Conservation (phyloP, 2,888 invertebrate species). For the Isotomurus palustris region DNA sequence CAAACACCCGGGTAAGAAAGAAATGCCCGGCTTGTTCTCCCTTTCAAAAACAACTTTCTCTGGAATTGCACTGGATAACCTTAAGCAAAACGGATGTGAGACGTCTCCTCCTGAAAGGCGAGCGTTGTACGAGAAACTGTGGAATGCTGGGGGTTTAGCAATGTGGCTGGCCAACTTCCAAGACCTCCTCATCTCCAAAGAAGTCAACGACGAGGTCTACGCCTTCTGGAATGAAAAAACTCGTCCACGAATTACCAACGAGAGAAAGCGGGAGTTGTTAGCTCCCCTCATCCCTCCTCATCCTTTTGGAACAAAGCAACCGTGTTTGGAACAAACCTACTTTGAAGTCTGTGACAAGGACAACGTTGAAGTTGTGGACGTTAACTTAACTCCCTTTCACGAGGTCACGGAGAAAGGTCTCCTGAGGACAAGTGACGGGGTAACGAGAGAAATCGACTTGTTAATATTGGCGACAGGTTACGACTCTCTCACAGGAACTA, state of each 20-base stretch:
- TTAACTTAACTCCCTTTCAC: slow-evolving; percentile 1
- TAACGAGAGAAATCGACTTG: slow-evolving; percentile 1
- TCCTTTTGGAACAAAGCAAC: slow-evolving; percentile 7
- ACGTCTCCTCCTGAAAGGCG: background rate
- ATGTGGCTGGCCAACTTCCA: background rate
- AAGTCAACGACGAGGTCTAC: background rate
- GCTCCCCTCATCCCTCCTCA: slow-evolving; percentile 6
- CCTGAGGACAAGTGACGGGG: background rate
- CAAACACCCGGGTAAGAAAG: background rate
- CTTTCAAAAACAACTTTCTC: background rate
- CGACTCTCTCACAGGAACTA: slow-evolving; percentile 8
- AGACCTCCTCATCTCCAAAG: background rate
- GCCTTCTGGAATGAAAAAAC: slow-evolving; percentile 6
- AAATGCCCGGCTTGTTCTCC: background rate
- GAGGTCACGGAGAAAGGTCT: background rate
- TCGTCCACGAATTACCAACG: slow-evolving; percentile 4
- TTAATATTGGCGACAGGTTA: slow-evolving; percentile 9
- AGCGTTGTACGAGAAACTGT: slow-evolving; percentile 1
- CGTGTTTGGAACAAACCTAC: slow-evolving; percentile 3
- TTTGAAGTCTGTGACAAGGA: slow-evolving; percentile 5
- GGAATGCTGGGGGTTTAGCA: background rate
- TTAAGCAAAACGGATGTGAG: background rate
- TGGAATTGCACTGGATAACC: background rate
- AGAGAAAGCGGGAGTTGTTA: background rate
- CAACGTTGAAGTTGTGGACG: slow-evolving; percentile 9